phyloP scores from a whole-genome alignment of 2,888 invertebrate species.

The Tinea trinotella region DNA sequence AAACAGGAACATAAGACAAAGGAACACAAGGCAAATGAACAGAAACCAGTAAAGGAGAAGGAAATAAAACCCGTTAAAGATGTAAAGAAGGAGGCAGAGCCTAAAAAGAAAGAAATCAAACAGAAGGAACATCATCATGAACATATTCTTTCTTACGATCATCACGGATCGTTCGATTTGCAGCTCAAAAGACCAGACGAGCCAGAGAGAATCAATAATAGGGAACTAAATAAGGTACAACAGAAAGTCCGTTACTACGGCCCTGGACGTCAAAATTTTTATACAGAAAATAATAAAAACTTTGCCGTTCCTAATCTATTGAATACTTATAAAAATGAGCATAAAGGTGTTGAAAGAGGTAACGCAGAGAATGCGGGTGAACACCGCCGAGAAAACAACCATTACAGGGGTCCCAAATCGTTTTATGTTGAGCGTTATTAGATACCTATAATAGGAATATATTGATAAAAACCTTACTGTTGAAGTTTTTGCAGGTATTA shows the following conservation, averaged over 20 bases:
- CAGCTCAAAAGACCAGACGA: constrained; percentile 4
- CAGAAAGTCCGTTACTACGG: constrained; percentile 12
- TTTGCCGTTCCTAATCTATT: constrained; percentile 8
- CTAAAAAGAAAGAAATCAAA: constrained; percentile 17
- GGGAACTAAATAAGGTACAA: neutral
- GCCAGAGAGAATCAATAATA: constrained; percentile 2
- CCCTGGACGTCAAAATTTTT: constrained; percentile 1
- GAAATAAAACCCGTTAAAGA: neutral
- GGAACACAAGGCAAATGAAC: neutral
- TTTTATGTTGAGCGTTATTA: neutral
- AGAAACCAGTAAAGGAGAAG: neutral
- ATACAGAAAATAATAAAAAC: constrained; percentile 5
- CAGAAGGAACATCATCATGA: constrained; percentile 9
- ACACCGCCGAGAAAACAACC: neutral
- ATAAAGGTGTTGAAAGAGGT: neutral
- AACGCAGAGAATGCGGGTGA: neutral
- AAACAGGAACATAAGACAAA: no score
- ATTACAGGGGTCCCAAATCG: neutral
- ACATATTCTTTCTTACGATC: neutral
- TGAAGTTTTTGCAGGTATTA: no score
- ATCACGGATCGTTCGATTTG: neutral
- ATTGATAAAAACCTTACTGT: no score
- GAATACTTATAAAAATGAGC: neutral
- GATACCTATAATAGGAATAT: neutral
- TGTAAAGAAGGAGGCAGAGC: constrained; percentile 19